phyloP scores from a whole-genome alignment of 2,797 vertebrate genomes.

The Luscinia megarhynchos region DNA sequence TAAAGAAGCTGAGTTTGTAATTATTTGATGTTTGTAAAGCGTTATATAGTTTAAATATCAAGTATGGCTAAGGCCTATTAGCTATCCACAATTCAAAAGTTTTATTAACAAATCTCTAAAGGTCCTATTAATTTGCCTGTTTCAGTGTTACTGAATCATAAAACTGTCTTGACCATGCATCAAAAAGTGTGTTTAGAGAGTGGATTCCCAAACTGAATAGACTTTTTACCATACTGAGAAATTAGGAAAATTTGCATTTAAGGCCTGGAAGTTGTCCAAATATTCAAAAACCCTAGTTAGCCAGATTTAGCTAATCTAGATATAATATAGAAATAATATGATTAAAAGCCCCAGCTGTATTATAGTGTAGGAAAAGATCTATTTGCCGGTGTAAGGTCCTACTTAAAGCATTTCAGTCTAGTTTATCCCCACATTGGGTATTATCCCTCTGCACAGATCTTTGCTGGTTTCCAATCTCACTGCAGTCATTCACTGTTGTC shows the following conservation, averaged over 20 bases:
- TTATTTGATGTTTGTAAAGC: not conserved
- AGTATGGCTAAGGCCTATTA: not conserved
- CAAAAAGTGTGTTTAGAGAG: not conserved
- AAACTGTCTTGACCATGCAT: not conserved
- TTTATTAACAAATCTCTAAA: conserved; percentile 13
- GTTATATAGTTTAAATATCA: not conserved
- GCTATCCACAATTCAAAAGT: not conserved
- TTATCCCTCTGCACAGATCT: not conserved
- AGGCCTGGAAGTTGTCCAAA: not conserved
- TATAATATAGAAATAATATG: not conserved
- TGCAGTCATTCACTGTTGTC: not conserved
- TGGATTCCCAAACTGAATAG: not conserved
- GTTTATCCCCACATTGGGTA: not conserved
- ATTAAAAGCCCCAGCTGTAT: not conserved
- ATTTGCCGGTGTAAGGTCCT: not conserved
- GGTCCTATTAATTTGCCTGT: not conserved
- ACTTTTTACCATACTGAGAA: not conserved
- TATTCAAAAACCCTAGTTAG: not conserved
- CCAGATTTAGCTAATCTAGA: not conserved
- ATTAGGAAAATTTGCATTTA: not conserved
- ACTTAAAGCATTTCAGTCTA: not conserved
- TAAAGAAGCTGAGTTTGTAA: not conserved
- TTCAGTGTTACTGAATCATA: not conserved
- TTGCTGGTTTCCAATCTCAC: not conserved
- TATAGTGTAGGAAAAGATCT: not conserved